A percentile compares a stretch with the other conserved stretches of the same genome.
Evolutionary conservation across 1,140 invertebrate species (phyloP).

Genomic region (Radopholus similis): DNA sequence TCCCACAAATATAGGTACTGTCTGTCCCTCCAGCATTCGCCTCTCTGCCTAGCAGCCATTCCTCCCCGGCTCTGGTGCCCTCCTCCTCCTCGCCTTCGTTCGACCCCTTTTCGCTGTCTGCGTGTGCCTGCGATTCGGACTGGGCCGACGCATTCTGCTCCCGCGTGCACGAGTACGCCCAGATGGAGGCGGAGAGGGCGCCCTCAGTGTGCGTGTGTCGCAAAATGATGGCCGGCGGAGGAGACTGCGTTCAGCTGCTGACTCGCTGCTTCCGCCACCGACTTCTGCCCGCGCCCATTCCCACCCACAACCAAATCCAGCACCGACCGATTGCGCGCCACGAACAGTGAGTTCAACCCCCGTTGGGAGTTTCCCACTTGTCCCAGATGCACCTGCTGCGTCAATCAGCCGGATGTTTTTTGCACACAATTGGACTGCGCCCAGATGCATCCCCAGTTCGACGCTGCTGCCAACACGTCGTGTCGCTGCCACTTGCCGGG

Average conservation of each 20-base stretch:
- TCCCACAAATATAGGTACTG: no score
- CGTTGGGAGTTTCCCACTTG: background rate
- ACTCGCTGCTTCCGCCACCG: constrained; percentile 31
- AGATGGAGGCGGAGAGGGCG: constrained; percentile 20
- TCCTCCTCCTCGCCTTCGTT: background rate
- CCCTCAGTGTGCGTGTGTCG: constrained; percentile 41
- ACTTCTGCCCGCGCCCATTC: background rate
- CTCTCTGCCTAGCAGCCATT: no score
- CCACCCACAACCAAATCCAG: constrained; percentile 3
- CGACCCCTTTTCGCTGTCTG: background rate
- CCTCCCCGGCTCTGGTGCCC: no score
- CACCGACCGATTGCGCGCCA: background rate
- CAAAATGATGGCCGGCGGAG: constrained; percentile 1
- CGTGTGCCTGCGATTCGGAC: constrained; percentile 31
- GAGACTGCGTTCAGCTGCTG: constrained; percentile 32
- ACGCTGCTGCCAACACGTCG: constrained; percentile 30
- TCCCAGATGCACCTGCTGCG: constrained; percentile 46
- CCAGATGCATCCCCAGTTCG: constrained; percentile 40
- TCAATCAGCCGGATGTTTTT: constrained; percentile 42
- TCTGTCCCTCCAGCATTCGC: no score
- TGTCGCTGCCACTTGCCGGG: constrained; percentile 33
- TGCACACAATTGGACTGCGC: constrained; percentile 41
- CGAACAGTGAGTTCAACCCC: constrained; percentile 13
- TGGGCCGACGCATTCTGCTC: constrained; percentile 28
- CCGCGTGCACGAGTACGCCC: constrained; percentile 10